Base-by-base conservation (phyloP, 2,113 vertebrate species). In the Larimichthys crocea region DNA sequence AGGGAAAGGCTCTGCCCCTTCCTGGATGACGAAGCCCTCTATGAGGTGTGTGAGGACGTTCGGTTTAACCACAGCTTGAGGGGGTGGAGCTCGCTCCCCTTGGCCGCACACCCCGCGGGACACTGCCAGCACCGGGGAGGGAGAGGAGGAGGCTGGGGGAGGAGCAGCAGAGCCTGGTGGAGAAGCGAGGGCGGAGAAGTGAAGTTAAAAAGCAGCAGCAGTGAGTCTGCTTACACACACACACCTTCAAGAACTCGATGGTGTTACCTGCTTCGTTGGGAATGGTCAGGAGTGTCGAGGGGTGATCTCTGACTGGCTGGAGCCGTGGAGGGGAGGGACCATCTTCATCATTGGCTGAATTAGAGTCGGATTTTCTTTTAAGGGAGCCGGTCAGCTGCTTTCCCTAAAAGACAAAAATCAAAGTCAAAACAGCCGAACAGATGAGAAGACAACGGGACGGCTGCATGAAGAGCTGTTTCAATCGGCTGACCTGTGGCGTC, bases 31-130 rank as follows among this genome's bases (percentile, higher is more conserved):
- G 26, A 99, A 99, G 81, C 98, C 98, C 87, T 99, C 98, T 1
- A 99, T 99, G 83, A 99, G 96, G 85, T 99, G 98, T 0, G 98
- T 99, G n/a, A 99, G 97, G 86, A 99, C 98, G 82, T 97, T 97
- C 0, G 98, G 98, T 89, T 99, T 99, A 56, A 99, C 98, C 0
- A 99, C 99, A 70, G 98, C 98, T 86, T 99, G 98, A 6, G 98
- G 98, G 1, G 94, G 92, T 14, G 97, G 97, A 42, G 86, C 97
- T 95, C 91, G 96, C 93, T 92, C 97, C 78, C 66, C 95, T 91
- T 79, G 96, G 65, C 91, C 94, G 3, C 85, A 82, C 44, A 76
- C 86, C 15, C 87, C 89, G 4, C 92, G 90, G 2, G 93, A 93
- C 60, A 93, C 88, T 0, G 92, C 64, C 56, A 93, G 53, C 46